phyloP scores from a whole-genome alignment of 2,113 vertebrate species.

The Galemys pyrenaicus region DNA sequence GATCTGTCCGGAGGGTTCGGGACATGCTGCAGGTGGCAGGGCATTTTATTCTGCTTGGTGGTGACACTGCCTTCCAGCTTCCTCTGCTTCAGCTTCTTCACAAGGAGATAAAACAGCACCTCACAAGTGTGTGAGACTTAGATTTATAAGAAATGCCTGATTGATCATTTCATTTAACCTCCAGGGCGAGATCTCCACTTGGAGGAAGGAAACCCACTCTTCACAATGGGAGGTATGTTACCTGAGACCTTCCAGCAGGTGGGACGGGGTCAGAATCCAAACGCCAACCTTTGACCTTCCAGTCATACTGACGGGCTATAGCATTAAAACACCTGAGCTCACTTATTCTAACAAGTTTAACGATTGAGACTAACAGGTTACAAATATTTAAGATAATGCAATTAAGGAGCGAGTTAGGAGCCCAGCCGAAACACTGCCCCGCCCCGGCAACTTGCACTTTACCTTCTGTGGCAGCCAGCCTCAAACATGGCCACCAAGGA shows the following conservation, averaged over 20 bases:
- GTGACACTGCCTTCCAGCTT: neutral
- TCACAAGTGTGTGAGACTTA: neutral
- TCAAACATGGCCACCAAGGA: neutral
- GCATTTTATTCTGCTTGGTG: conserved; percentile 35
- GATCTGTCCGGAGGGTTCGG: neutral
- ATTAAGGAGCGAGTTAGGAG: neutral
- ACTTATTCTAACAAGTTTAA: neutral
- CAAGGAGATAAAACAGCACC: neutral
- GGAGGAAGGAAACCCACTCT: neutral
- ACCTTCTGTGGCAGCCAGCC: neutral
- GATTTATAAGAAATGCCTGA: neutral
- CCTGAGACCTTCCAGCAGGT: neutral
- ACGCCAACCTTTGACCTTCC: neutral
- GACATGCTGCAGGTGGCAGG: neutral
- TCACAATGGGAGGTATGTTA: neutral
- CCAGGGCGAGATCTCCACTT: neutral
- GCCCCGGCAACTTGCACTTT: neutral
- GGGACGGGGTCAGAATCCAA: neutral
- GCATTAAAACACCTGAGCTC: neutral
- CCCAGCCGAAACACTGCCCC: neutral
- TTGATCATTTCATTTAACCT: neutral
- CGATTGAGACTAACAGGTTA: neutral
- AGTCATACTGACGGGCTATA: neutral
- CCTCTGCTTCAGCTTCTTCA: neutral
- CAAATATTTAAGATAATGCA: neutral